Percentiles rank a stretch among this genome's conserved stretches.
These are phyloP conservation scores for Caloenas nicobarica DNA, from an alignment of 2,113 vertebrate genomes.

Conservation along the genomic window DNA sequence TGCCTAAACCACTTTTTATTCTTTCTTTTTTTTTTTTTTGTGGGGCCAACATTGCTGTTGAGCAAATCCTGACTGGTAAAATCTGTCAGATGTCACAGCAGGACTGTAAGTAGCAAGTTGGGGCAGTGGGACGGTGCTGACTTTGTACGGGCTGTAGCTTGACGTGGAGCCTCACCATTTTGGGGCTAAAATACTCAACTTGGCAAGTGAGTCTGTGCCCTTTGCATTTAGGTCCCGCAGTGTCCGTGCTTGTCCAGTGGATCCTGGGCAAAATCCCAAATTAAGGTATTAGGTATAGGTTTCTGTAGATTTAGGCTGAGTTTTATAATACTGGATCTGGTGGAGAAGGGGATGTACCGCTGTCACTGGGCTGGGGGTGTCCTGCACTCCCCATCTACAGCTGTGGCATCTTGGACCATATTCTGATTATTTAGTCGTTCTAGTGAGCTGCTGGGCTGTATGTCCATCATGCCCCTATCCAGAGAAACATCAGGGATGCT, in stretches of 20 bases:
- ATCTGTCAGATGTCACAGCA: neutral
- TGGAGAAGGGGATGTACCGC: neutral
- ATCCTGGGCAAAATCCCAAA: neutral
- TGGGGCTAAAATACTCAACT: neutral
- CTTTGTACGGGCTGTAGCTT: neutral
- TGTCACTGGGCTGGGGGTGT: fast-evolving
- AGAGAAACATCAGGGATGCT: neutral
- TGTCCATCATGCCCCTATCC: neutral
- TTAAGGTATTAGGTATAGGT: neutral
- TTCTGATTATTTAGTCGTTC: neutral
- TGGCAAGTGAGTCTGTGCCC: neutral
- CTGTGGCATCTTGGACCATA: fast-evolving
- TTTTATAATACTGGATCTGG: neutral
- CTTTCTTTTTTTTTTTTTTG: neutral
- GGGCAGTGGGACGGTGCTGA: neutral
- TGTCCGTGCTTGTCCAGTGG: neutral
- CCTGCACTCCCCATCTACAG: neutral
- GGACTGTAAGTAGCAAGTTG: neutral
- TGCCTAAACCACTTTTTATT: neutral
- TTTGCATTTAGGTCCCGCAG: neutral
- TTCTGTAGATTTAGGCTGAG: neutral
- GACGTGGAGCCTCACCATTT: neutral
- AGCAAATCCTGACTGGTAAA: neutral
- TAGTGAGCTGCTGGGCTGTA: neutral
- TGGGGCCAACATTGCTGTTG: neutral